These are phyloP conservation scores for Phenacoccus solenopsis DNA, from an alignment of 1,140 invertebrate species.

Conservation along the genomic window DNA sequence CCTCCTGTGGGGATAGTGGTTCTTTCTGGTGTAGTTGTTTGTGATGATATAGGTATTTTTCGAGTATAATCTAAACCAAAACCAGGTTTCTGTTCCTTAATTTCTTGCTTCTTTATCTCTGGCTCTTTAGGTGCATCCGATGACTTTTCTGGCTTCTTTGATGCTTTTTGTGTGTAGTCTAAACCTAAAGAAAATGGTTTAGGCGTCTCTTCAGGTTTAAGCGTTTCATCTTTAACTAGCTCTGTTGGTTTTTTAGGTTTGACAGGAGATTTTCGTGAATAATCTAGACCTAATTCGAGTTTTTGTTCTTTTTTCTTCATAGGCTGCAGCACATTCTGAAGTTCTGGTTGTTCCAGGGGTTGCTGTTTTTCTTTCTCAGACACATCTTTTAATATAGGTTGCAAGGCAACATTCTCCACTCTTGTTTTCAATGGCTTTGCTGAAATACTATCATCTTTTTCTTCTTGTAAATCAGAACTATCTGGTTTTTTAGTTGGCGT, in stretches of 20 bases:
- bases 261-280: not conserved
- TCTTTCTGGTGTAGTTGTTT: not conserved
- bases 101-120: not conserved
- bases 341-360: too few species aligned
- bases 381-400: too few species aligned
- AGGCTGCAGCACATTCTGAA: not conserved
- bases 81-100: not conserved
- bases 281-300: not conserved
- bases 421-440: too few species aligned
- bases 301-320: not conserved
- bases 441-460: not conserved
- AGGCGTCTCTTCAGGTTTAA: not conserved
- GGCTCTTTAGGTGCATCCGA: not conserved
- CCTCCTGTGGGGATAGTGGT: not conserved
- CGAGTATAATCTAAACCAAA: not conserved
- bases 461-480: conserved; percentile 21
- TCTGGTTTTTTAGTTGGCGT: conserved; percentile 39
- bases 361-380: not conserved
- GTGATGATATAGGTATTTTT: not conserved
- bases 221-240: not conserved
- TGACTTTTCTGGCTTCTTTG: not conserved
- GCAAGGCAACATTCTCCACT: too few species aligned
- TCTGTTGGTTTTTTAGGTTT: too few species aligned
- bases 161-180: not conserved
- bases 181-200: not conserved